Evolutionary conservation across 2,113 vertebrate genomes (phyloP), one percentile per base, ranked within the genome.

Genomic region (Hippocampus mohnikei): DNA sequence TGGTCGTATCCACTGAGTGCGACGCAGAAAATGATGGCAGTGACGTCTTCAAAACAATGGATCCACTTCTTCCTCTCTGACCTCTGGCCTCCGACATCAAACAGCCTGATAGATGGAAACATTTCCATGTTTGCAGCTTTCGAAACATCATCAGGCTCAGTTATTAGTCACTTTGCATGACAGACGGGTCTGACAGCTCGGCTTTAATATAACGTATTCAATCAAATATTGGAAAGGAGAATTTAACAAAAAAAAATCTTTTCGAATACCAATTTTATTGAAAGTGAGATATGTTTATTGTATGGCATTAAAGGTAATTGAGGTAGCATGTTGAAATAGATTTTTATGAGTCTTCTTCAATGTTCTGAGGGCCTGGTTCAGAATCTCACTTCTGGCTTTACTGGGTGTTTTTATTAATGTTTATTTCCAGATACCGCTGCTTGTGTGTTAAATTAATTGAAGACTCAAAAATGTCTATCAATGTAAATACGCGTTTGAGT

Each of bases 61-160:
- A 98, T 98, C 96, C 96, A 98, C 85, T 98, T 98, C 94, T 98
- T 98, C 84, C 96, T 95, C 83, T 98, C 96, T 83, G 96, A 98
- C 84, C 96, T 91, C 83, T 98, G 96, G 81, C 96, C 96, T 79
- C 96, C 96, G 0, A 98, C 96, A 81, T 98, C 96, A 42, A 98
- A 98, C 91, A 98, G 95, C 95, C 96, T 98, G 83, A 59, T 27
- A 23, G 75, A 71, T 40, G 21, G 18, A 66, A 27, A 70, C 6
- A 65, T 41, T 65, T 25, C 23, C 23, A 46, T 7, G 16, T 46
- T 65, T 46, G 27, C 40, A 29, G 21, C 56, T 59, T 44, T 58
- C 4, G 16, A 52, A 9, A 41, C 7, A 20, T 33, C 21, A 11
- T 60, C 13, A 9, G 8, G 40, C n/a, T 64, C 21, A 64, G 20